Percentiles rank a stretch among this genome's conserved stretches.
These are phyloP conservation scores for Bellardia bayeri DNA, from an alignment of 2,888 invertebrate species.

Conservation along the genomic window DNA sequence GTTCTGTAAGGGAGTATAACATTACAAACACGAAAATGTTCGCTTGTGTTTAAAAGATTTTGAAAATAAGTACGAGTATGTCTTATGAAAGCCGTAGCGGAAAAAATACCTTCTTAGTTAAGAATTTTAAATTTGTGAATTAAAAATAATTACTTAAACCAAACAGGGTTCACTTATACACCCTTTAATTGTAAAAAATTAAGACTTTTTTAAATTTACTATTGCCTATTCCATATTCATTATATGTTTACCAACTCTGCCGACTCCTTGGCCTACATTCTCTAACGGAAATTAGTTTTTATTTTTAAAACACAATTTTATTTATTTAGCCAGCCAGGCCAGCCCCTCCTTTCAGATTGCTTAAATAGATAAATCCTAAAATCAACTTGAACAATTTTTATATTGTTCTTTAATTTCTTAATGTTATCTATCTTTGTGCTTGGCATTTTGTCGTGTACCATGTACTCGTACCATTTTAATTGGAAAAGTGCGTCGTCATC, in stretches of 20 bases:
- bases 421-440: neutral
- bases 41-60: too few species aligned
- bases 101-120: too few species aligned
- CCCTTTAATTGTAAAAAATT: too few species aligned
- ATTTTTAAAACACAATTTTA: neutral
- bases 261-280: neutral
- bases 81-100: too few species aligned
- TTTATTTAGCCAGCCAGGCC: neutral
- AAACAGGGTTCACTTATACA: too few species aligned
- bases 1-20: too few species aligned
- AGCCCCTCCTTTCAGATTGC: conserved; percentile 45
- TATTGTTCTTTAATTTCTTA: conserved; percentile 20
- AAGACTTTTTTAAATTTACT: too few species aligned
- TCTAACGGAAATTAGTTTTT: neutral
- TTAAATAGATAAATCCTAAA: conserved; percentile 20
- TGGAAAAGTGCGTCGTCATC: conserved; percentile 68
- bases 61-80: too few species aligned
- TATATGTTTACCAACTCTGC: neutral
- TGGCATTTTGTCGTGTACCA: neutral
- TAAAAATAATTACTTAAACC: too few species aligned
- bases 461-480: conserved; percentile 65
- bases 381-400: conserved; percentile 19
- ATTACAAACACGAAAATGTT: too few species aligned
- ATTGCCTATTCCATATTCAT: too few species aligned
- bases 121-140: too few species aligned